These are phyloP conservation scores for Rhabdomys pumilio DNA, from an alignment of 2,797 vertebrate genomes.

Conservation along the genomic window DNA sequence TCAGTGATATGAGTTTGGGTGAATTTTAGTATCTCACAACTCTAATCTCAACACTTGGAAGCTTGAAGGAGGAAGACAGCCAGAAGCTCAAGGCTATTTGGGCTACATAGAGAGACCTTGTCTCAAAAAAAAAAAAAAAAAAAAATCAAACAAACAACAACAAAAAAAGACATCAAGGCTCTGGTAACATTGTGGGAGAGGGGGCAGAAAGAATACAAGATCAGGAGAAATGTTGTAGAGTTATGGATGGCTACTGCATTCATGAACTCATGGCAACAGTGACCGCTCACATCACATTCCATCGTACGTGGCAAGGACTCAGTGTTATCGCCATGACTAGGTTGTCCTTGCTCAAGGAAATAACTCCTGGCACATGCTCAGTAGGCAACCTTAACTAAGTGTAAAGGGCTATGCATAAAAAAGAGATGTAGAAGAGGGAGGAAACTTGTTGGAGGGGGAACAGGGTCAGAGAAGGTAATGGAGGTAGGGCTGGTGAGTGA, in stretches of 20 bases:
- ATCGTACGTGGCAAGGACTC: neutral
- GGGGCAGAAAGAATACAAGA: neutral
- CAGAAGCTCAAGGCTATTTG: neutral
- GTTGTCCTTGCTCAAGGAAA: neutral
- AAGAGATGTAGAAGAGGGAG: neutral
- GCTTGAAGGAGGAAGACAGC: neutral
- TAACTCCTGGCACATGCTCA: neutral
- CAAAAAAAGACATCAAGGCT: neutral
- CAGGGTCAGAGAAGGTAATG: neutral
- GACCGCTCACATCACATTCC: neutral
- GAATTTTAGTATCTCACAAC: neutral
- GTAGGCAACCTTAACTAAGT: neutral
- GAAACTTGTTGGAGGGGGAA: neutral
- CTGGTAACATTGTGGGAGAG: neutral
- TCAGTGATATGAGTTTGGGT: neutral
- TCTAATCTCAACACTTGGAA: neutral
- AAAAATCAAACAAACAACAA: too few species aligned
- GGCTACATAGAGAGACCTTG: neutral
- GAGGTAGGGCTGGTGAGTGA: neutral
- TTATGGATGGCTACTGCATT: neutral
- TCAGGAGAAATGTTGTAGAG: neutral
- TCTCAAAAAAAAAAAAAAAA: neutral
- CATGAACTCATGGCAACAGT: neutral
- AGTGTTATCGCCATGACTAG: too few species aligned
- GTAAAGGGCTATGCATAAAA: neutral